These are phyloP conservation scores for Spicauda simplicius DNA, from an alignment of 2,888 invertebrate species.

Conservation along the genomic window DNA sequence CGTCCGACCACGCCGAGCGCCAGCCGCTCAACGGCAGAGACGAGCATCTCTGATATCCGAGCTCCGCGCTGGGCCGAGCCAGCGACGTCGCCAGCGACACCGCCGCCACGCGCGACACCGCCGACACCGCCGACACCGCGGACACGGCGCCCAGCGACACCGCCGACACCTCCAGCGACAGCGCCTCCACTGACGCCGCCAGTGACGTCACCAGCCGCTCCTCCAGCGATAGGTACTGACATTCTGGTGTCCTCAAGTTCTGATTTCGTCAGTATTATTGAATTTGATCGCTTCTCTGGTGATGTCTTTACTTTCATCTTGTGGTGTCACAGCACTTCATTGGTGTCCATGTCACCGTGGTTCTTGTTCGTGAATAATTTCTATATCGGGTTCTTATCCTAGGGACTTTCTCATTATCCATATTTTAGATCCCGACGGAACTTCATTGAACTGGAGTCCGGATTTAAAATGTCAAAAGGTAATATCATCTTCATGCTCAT, in stretches of 20 bases:
- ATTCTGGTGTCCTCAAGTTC: slow-evolving; percentile 51
- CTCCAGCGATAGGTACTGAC: slow-evolving; percentile 75
- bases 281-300: slow-evolving; percentile 2
- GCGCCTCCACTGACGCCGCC: slow-evolving; percentile 48
- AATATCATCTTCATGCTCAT: slow-evolving; percentile 25
- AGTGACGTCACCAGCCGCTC: slow-evolving; percentile 66
- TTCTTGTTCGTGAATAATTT: neutral
- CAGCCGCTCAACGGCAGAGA: slow-evolving; percentile 93
- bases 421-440: slow-evolving; percentile 30
- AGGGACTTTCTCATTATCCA: slow-evolving; percentile 12
- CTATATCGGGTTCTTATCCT: neutral
- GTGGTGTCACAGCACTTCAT: neutral
- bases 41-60: slow-evolving; percentile 88
- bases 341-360: neutral
- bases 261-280: slow-evolving; percentile 35
- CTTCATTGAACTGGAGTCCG: neutral
- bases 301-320: neutral
- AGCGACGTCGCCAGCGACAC: slow-evolving; percentile 54
- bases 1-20: slow-evolving; percentile 91
- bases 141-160: slow-evolving; percentile 51
- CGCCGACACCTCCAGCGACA: slow-evolving; percentile 49
- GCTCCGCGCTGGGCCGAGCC: slow-evolving; percentile 61
- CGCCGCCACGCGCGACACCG: slow-evolving; percentile 53
- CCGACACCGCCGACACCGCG: slow-evolving; percentile 52
- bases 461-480: slow-evolving; percentile 18